Conservation (phyloP, 2,888 invertebrate species). For the Eumacrocentrus americanus region DNA sequence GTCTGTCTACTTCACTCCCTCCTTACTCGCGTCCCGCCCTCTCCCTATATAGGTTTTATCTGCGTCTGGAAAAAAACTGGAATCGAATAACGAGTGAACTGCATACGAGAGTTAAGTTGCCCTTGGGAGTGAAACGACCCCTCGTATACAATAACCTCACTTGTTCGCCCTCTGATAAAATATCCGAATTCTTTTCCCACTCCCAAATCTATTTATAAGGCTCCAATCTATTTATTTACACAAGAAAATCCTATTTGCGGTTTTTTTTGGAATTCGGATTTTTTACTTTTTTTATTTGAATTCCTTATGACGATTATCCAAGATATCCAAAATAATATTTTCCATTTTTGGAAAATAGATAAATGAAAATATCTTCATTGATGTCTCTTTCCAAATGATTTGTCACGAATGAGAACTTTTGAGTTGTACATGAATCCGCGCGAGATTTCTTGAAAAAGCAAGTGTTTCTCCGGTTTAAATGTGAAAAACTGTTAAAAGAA, state of each 20-base stretch:
- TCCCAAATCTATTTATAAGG: slow-evolving; percentile 9
- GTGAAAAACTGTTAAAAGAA: no score
- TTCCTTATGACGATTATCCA: no score
- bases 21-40: background rate
- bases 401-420: background rate
- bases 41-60: slow-evolving; percentile 9
- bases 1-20: slow-evolving; percentile 10
- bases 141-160: slow-evolving; percentile 6
- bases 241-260: no score
- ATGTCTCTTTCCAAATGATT: slow-evolving; percentile 1
- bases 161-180: slow-evolving; percentile 13
- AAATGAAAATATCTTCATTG: background rate
- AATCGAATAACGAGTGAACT: slow-evolving; percentile 20
- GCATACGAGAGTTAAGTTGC: slow-evolving; percentile 9
- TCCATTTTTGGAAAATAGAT: background rate
- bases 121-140: slow-evolving; percentile 19
- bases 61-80: slow-evolving; percentile 19
- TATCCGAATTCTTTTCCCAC: slow-evolving; percentile 4
- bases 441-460: background rate
- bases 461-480: no score
- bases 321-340: background rate
- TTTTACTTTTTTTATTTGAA: background rate
- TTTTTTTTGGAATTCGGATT: background rate
- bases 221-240: slow-evolving; percentile 15
- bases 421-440: background rate